Evolutionary conservation across 2,797 vertebrate species (phyloP).

Genomic region (Nannoperca australis): DNA sequence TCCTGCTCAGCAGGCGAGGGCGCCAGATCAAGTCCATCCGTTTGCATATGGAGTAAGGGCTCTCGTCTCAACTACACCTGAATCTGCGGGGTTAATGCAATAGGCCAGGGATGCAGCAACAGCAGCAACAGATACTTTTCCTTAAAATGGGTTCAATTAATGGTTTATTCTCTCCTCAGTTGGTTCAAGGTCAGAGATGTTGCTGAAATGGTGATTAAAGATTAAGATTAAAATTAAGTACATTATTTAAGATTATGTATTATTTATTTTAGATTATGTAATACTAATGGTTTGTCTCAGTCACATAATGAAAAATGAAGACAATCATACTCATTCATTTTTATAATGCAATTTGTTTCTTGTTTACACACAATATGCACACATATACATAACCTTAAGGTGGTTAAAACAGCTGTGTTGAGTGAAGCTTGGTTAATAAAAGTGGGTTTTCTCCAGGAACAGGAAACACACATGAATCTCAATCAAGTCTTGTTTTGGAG

Average conservation of each 20-base stretch:
- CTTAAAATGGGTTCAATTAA: neutral
- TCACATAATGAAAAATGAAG: neutral
- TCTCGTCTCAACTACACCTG: neutral
- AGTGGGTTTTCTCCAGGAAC: neutral
- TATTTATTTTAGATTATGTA: neutral
- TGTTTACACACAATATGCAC: neutral
- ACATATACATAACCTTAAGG: neutral
- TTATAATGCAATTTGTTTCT: neutral
- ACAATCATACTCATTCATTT: neutral
- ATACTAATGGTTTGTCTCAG: constrained; percentile 1
- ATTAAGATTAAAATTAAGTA: constrained; percentile 15
- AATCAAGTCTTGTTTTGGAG: constrained; percentile 45
- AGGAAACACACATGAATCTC: constrained; percentile 27
- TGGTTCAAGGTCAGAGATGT: constrained; percentile 38
- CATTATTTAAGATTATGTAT: neutral
- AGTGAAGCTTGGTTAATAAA: neutral
- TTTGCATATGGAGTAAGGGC: constrained; percentile 24
- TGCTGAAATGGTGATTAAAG: constrained; percentile 17
- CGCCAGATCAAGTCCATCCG: constrained; percentile 64
- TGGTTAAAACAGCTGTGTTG: neutral
- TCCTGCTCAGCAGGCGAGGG: constrained; percentile 48
- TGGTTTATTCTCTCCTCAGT: neutral
- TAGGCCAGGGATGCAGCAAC: constrained; percentile 40
- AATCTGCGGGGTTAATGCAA: constrained; percentile 34
- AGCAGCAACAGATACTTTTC: neutral